Evolutionary conservation across 2,113 vertebrate genomes (phyloP).

Genomic region (Pterocles burchelli): DNA sequence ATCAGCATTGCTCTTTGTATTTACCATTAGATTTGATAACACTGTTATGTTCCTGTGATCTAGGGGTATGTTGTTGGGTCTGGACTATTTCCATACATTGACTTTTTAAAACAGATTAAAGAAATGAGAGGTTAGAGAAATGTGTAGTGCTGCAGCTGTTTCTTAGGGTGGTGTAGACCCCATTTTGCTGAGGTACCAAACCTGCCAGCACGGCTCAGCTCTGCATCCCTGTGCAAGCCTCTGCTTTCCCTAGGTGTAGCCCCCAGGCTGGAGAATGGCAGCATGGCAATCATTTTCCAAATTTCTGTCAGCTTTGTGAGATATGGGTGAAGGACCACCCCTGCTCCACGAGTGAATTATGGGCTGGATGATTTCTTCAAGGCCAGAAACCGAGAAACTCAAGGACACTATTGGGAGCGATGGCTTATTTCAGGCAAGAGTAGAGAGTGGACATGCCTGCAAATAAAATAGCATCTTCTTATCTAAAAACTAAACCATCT

Average conservation of each 20-base stretch:
- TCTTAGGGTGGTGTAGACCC: background rate
- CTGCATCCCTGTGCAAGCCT: background rate
- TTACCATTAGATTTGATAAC: background rate
- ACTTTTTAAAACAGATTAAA: background rate
- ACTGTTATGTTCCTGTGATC: background rate
- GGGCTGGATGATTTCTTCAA: background rate
- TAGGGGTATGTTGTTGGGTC: background rate
- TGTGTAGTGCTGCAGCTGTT: background rate
- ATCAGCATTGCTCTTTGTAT: background rate
- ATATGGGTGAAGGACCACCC: background rate
- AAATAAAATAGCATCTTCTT: background rate
- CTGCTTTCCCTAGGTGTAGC: background rate
- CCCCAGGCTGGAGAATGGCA: background rate
- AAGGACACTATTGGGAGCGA: background rate
- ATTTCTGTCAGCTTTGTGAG: background rate
- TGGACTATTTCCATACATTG: background rate
- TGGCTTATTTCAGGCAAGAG: background rate
- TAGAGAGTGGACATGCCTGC: background rate
- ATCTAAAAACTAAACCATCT: background rate
- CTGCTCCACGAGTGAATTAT: background rate
- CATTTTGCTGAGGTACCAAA: background rate
- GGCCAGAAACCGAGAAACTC: background rate
- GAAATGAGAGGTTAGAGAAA: background rate
- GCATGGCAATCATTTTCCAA: background rate
- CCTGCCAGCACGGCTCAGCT: background rate